phyloP scores from a whole-genome alignment of 2,797 vertebrate genomes.

The Cuniculus paca region DNA sequence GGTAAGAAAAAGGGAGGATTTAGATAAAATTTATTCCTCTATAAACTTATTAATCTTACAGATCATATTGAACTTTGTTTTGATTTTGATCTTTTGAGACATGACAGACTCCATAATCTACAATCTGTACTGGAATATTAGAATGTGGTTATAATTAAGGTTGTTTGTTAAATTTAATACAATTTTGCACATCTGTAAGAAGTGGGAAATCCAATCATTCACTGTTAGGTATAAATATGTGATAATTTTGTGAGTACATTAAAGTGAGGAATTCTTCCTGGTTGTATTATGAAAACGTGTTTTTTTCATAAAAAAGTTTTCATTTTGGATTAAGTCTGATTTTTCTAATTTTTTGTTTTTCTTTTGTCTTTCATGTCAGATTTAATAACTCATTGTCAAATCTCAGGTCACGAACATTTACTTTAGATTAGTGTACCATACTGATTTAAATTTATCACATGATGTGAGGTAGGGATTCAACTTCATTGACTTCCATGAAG shows the following conservation, averaged over 20 bases:
- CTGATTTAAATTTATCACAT: background rate
- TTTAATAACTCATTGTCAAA: background rate
- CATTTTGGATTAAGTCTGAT: background rate
- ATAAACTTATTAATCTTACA: background rate
- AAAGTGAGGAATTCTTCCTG: background rate
- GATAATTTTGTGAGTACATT: background rate
- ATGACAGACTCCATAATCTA: background rate
- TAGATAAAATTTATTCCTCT: background rate
- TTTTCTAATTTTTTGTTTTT: background rate
- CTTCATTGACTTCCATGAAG: too few relatives aligned
- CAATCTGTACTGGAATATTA: background rate
- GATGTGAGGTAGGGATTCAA: too few relatives aligned
- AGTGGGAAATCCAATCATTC: background rate
- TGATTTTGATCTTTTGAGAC: background rate
- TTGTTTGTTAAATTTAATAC: background rate
- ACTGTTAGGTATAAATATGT: background rate
- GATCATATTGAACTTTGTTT: background rate
- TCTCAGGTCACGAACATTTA: background rate
- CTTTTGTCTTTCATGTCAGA: background rate
- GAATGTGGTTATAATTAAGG: background rate
- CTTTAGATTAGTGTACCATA: background rate
- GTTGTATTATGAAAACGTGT: background rate
- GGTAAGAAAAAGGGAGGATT: background rate
- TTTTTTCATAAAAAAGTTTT: background rate
- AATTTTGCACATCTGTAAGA: background rate